Percentiles rank a stretch among this genome's conserved stretches.
Conservation (phyloP, 1,140 invertebrate species). For the Brachionus calyciflorus region DNA sequence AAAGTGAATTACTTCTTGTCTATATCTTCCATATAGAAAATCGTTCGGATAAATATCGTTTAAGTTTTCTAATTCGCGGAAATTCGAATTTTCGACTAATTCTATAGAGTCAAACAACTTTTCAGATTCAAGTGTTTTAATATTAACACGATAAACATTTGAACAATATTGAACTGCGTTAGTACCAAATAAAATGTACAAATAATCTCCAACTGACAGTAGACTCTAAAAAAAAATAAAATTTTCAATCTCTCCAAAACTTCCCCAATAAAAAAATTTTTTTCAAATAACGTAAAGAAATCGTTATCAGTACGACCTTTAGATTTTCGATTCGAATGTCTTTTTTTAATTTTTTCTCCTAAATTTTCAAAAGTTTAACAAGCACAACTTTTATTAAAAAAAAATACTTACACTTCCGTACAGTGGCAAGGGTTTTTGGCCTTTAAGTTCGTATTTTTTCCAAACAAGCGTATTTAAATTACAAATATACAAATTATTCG, state of each 20-base stretch:
- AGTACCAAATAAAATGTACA: conserved; percentile 46
- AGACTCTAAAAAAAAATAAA: conserved; percentile 13
- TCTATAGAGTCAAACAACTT: conserved; percentile 29
- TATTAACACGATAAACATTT: conserved; percentile 32
- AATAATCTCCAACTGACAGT: not conserved
- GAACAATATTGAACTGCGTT: conserved; percentile 27
- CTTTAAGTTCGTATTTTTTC: conserved; percentile 14
- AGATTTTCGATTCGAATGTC: too few species aligned
- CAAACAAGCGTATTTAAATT: conserved; percentile 39
- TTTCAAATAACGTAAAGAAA: too few species aligned
- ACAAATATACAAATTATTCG: conserved; percentile 38
- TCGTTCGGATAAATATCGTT: conserved; percentile 11
- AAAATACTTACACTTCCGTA: conserved; percentile 45
- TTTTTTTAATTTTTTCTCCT: too few species aligned
- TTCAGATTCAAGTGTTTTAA: conserved; percentile 21
- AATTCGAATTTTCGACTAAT: conserved; percentile 5
- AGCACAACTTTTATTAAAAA: too few species aligned
- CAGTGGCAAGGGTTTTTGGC: not conserved
- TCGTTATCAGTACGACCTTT: too few species aligned
- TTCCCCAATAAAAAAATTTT: not conserved
- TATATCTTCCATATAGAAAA: conserved; percentile 1
- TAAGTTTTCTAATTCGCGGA: not conserved
- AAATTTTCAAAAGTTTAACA: too few species aligned
- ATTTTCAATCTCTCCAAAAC: not conserved
- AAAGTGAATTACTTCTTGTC: conserved; percentile 21